These are phyloP conservation scores for Andrena fulva DNA, from an alignment of 2,888 invertebrate species.

Conservation along the genomic window DNA sequence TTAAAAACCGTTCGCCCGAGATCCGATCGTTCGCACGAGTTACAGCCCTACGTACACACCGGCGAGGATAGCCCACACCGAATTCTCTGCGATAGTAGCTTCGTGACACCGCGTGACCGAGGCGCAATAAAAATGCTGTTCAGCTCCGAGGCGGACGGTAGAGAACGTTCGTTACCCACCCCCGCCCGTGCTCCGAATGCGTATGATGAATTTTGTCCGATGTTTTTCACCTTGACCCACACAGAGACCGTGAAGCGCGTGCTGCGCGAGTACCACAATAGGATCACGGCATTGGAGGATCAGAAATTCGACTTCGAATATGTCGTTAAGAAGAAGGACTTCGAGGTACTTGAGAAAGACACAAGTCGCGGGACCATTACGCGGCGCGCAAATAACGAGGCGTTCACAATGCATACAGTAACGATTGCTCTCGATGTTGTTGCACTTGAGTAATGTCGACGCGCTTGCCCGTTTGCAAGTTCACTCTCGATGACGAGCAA, in stretches of 20 bases:
- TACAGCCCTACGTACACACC: background rate
- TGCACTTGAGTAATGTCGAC: slow-evolving; percentile 63
- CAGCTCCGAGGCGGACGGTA: background rate
- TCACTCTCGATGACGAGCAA: slow-evolving; percentile 27
- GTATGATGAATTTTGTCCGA: slow-evolving; percentile 59
- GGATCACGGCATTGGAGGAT: slow-evolving; percentile 95
- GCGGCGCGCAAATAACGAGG: slow-evolving; percentile 61
- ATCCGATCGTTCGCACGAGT: slow-evolving; percentile 2
- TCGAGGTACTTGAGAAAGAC: slow-evolving; percentile 91
- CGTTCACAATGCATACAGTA: slow-evolving; percentile 51
- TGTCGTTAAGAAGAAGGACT: slow-evolving; percentile 99
- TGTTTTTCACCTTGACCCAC: slow-evolving; percentile 71
- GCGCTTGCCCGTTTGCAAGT: slow-evolving; percentile 55
- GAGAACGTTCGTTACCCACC: background rate
- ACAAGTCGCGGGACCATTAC: slow-evolving; percentile 46
- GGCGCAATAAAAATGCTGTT: background rate
- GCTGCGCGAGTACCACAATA: slow-evolving; percentile 94
- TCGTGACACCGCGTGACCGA: background rate
- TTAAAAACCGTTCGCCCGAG: slow-evolving; percentile 13
- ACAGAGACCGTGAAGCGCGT: slow-evolving; percentile 92
- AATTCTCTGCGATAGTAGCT: background rate
- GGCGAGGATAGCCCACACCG: background rate
- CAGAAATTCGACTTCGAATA: slow-evolving; percentile 99
- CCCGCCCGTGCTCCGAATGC: slow-evolving; percentile 12
- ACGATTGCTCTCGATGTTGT: slow-evolving; percentile 69